phyloP scores from a whole-genome alignment of 2,797 vertebrate species.

The Mormyrus hasselquistii region DNA sequence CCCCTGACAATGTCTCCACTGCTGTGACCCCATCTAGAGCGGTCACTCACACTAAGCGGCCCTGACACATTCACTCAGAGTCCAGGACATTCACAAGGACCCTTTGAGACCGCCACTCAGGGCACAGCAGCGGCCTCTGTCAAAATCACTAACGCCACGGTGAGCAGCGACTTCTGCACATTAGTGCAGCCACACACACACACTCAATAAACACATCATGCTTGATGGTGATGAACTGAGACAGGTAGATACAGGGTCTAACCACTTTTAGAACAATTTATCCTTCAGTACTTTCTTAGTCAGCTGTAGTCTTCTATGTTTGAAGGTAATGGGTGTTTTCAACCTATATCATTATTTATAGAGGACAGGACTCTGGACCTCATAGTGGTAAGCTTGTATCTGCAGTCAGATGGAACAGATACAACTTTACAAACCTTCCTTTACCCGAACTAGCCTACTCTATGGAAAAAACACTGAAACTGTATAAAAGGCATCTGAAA shows the following conservation, averaged over 20 bases:
- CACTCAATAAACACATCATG: not conserved
- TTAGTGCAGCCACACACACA: not conserved
- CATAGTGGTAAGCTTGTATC: not conserved
- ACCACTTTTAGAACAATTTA: not conserved
- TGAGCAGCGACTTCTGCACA: not conserved
- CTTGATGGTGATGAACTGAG: not conserved
- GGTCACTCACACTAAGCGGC: not conserved
- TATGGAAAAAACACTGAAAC: not conserved
- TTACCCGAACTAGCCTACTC: not conserved
- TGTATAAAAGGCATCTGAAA: not conserved
- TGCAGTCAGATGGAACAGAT: not conserved
- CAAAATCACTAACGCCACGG: not conserved
- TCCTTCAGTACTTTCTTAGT: not conserved
- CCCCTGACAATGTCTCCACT: not conserved
- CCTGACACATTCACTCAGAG: slow-evolving; percentile 9
- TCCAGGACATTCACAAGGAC: not conserved
- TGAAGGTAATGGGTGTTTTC: not conserved
- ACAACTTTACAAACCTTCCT: not conserved
- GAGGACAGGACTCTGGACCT: not conserved
- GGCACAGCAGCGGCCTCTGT: not conserved
- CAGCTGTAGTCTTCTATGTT: not conserved
- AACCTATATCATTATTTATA: not conserved
- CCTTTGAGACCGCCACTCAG: not conserved
- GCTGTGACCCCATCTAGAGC: not conserved
- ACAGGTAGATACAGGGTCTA: not conserved